A percentile compares a stretch with the other conserved stretches of the same genome.
These are phyloP conservation scores for Parapristionchus giblindavisi DNA, from an alignment of 2,888 invertebrate species.

Conservation along the genomic window DNA sequence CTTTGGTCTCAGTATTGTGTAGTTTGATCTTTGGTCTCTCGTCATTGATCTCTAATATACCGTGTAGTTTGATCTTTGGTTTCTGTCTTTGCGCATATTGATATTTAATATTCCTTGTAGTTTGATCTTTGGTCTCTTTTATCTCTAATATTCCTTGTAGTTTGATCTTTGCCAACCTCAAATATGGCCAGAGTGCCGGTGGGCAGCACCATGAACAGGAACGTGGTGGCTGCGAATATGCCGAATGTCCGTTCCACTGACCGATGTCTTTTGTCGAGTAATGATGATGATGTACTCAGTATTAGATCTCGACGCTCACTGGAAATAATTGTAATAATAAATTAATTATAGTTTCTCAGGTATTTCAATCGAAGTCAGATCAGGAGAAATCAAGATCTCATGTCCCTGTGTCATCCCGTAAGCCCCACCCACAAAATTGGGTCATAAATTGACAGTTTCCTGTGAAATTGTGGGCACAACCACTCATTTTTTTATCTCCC, in stretches of 20 bases:
- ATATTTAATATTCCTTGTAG: neutral
- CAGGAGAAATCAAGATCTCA: no score
- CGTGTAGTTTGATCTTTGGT: neutral
- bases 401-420: no score
- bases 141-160: neutral
- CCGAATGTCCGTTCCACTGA: constrained; percentile 22
- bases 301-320: constrained; percentile 20
- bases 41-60: neutral
- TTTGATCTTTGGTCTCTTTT: neutral
- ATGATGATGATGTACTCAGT: neutral
- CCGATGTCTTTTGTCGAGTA: constrained; percentile 9
- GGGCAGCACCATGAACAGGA: constrained; percentile 23
- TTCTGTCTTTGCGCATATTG: no score
- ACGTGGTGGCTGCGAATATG: constrained; percentile 4
- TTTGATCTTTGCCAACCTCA: neutral
- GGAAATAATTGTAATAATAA: no score
- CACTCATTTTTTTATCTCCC: no score
- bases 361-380: no score
- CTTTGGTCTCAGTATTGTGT: neutral
- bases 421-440: no score
- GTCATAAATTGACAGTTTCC: no score
- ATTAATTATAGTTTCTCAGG: no score
- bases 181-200: constrained; percentile 12
- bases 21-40: neutral
- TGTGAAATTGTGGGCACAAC: no score